Base-by-base conservation (phyloP, 53 echinoderm and acorn worm genomes). In the Patiria pectinifera region DNA sequence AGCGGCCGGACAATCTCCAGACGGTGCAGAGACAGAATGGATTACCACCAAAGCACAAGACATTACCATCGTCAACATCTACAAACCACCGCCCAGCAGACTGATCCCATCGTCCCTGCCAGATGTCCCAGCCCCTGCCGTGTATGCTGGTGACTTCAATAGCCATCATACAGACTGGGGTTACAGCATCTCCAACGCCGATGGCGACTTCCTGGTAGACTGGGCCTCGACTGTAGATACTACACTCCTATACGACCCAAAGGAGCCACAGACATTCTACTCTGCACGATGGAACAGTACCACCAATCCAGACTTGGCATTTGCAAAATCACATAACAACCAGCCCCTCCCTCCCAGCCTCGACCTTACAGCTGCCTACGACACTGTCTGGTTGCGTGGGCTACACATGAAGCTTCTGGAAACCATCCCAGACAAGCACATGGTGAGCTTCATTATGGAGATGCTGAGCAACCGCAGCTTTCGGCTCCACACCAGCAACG, bases 121-220 rank as follows among this genome's bases (percentile, higher is more conserved):
- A 89, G 63, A 53, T 15, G 26, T 22, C 79, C 61, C 89, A 11
- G 62, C 78, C 60, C 61, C 80, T 22, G 78, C 43, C 13, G 62
- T 78, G 22, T 86, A 71, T 26, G 71, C 71, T 71, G 89, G 80
- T 6, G 89, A 89, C 45, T 89, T 89, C 76, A 80, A 80, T 46
- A 47, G 89, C 63, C 43, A 45, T 1, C 89, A 89, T 25, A 61
- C 80, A 11, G 89, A 89, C 71, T 86, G 86, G 89, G 89, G 79
- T 11, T 89, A 26, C 12, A 25, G 8, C 1, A 60, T 61, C 11
- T 47, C 43, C 53, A 59, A 24, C 35, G 4, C 13, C 1, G 89
- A 89, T 60, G 80, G 89, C 15, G 66, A 62, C 12, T 89, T 26
- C 60, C 89, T 89, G 26, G 80, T 35, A 45, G 25, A 80, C 3